Percentiles rank a stretch among this genome's conserved stretches.
phyloP scores from a whole-genome alignment of 2,797 vertebrate genomes.

The Liparis tanakae region DNA sequence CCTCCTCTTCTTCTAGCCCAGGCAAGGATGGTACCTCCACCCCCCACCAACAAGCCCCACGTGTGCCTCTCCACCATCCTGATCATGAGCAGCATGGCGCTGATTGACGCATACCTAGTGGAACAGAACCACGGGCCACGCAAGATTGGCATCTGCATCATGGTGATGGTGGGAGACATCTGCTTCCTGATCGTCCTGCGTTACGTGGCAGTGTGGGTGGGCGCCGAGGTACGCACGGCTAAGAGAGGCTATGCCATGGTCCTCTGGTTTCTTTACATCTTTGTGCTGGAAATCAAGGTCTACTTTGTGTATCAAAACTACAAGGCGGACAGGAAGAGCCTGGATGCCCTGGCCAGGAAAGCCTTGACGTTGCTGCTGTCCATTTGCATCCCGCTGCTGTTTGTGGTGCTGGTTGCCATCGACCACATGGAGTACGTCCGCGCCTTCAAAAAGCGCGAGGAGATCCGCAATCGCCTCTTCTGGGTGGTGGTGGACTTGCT shows the following conservation, averaged over 20 bases:
- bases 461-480: slow-evolving; percentile 88
- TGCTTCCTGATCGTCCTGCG: slow-evolving; percentile 90
- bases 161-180: slow-evolving; percentile 89
- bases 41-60: slow-evolving; percentile 89
- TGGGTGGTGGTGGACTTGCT: slow-evolving; percentile 92
- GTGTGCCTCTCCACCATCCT: slow-evolving; percentile 87
- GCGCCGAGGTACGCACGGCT: slow-evolving; percentile 89
- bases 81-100: slow-evolving; percentile 87
- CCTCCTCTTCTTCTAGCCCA: slow-evolving; percentile 23
- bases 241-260: slow-evolving; percentile 92
- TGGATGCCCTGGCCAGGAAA: slow-evolving; percentile 86
- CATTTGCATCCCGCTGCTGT: slow-evolving; percentile 84
- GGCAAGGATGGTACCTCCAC: slow-evolving; percentile 83
- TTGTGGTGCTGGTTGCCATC: slow-evolving; percentile 83
- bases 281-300: slow-evolving; percentile 89
- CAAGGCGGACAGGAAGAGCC: slow-evolving; percentile 88
- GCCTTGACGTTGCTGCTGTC: slow-evolving; percentile 83
- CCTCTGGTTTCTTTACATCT: slow-evolving; percentile 89
- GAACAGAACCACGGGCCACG: slow-evolving; percentile 88
- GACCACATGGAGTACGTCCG: slow-evolving; percentile 91
- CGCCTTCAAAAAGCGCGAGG: slow-evolving; percentile 89
- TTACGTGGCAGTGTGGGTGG: slow-evolving; percentile 91
- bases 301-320: slow-evolving; percentile 93
- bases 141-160: slow-evolving; percentile 86
- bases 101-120: slow-evolving; percentile 86